These are phyloP conservation scores for Pollenia angustigena DNA, from an alignment of 2,888 invertebrate species.

Conservation along the genomic window DNA sequence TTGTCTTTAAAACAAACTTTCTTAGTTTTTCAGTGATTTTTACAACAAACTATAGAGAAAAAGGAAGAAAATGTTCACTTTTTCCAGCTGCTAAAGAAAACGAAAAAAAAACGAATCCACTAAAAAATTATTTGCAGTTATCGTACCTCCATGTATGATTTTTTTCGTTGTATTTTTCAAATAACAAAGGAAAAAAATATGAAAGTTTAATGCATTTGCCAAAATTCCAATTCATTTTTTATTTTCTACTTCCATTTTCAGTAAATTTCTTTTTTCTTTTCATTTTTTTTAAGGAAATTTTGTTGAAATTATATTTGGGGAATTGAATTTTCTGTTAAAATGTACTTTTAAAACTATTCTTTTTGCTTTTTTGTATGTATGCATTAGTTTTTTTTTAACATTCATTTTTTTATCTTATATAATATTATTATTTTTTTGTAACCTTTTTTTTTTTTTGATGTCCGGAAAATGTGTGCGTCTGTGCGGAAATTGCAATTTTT, in stretches of 20 bases:
- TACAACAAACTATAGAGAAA: slow-evolving; percentile 2
- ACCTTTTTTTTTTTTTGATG: slow-evolving; percentile 73
- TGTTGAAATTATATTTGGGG: slow-evolving; percentile 76
- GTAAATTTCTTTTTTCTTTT: slow-evolving; percentile 51
- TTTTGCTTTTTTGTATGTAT: slow-evolving; percentile 17
- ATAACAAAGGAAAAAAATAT: slow-evolving; percentile 66
- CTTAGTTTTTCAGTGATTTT: slow-evolving; percentile 58
- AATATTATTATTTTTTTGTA: slow-evolving; percentile 70
- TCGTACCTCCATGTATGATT: slow-evolving; percentile 46
- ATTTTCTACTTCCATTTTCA: slow-evolving; percentile 59
- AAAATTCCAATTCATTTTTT: slow-evolving; percentile 75
- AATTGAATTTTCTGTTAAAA: slow-evolving; percentile 76
- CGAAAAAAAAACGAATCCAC: slow-evolving; percentile 28
- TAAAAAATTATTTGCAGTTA: slow-evolving; percentile 69
- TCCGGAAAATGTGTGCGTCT: slow-evolving; percentile 83
- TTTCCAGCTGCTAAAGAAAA: slow-evolving; percentile 22
- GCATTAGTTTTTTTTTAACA: slow-evolving; percentile 59
- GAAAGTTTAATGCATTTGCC: slow-evolving; percentile 83
- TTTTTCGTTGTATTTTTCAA: slow-evolving; percentile 22
- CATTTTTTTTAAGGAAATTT: slow-evolving; percentile 31
- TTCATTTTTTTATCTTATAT: slow-evolving; percentile 46
- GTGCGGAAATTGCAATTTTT: slow-evolving; percentile 81
- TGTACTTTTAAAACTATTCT: slow-evolving; percentile 59
- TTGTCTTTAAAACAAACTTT: slow-evolving; percentile 70
- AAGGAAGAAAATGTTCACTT: background rate